phyloP scores from a whole-genome alignment of 2,113 vertebrate genomes.

The Periophthalmodon schlosseri region DNA sequence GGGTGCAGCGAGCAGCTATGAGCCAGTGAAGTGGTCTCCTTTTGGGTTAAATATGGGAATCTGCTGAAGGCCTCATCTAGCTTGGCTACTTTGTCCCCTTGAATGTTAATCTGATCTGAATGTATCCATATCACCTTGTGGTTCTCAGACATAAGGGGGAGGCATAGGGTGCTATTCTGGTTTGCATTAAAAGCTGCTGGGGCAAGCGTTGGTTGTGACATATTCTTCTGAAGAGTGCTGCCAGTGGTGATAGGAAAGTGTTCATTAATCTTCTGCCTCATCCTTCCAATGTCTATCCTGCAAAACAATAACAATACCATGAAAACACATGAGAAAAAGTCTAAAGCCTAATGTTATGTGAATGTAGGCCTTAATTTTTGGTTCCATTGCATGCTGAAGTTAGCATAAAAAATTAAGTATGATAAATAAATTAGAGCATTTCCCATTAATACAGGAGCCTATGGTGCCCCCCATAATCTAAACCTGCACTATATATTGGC shows the following conservation, averaged over 20 bases:
- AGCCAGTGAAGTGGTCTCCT: constrained; percentile 76
- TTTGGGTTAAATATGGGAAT: constrained; percentile 83
- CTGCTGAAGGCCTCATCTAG: constrained; percentile 82
- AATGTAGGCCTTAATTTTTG: no score
- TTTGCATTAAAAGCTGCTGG: constrained; percentile 20
- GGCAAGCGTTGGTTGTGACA: not conserved
- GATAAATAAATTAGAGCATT: not conserved
- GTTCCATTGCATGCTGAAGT: not conserved
- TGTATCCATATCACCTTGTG: constrained; percentile 81
- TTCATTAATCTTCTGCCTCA: constrained; percentile 17
- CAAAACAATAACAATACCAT: not conserved
- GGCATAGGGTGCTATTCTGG: constrained; percentile 65
- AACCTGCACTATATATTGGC: no score
- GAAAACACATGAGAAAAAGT: not conserved
- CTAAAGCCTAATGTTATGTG: no score
- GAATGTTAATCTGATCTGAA: constrained; percentile 67
- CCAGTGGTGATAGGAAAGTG: not conserved
- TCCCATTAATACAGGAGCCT: no score
- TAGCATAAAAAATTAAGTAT: not conserved
- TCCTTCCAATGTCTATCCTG: constrained; percentile 6
- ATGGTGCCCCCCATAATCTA: no score
- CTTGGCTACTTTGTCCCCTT: constrained; percentile 70
- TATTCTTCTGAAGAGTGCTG: not conserved
- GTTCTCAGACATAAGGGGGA: constrained; percentile 79
- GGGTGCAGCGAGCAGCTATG: constrained; percentile 77